Evolutionary conservation across 1,140 invertebrate species (phyloP).

Genomic region (Mycetomoellerius zeteki): DNA sequence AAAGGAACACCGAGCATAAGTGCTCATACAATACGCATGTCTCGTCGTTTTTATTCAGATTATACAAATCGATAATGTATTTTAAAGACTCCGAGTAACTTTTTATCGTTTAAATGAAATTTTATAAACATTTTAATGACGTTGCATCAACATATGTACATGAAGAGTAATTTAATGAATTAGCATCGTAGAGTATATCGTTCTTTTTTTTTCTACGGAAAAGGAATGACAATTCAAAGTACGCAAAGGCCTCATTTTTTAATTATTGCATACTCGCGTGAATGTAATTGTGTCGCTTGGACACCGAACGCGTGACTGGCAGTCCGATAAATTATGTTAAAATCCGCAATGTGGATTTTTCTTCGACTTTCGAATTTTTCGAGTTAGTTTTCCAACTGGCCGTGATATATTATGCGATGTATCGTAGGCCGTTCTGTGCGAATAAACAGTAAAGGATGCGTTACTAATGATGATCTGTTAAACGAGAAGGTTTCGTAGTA

Average conservation of each 20-base stretch:
- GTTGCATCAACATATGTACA: constrained; percentile 47
- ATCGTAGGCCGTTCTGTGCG: neutral
- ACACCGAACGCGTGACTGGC: constrained; percentile 42
- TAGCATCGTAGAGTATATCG: constrained; percentile 45
- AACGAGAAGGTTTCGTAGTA: constrained; percentile 40
- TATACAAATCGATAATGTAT: constrained; percentile 27
- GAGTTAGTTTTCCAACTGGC: constrained; percentile 15
- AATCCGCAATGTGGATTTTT: constrained; percentile 19
- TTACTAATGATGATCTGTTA: constrained; percentile 45
- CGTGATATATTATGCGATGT: constrained; percentile 3
- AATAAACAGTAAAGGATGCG: constrained; percentile 24
- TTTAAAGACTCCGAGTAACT: constrained; percentile 43
- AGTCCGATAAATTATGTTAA: constrained; percentile 5
- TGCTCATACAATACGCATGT: constrained; percentile 27
- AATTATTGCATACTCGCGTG: constrained; percentile 17
- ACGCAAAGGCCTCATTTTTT: constrained; percentile 46
- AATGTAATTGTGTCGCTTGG: constrained; percentile 45
- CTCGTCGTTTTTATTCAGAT: constrained; percentile 42
- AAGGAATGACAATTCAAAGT: constrained; percentile 26
- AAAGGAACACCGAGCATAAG: neutral
- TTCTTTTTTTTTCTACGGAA: constrained; percentile 31
- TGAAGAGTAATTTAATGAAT: constrained; percentile 61
- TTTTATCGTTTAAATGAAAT: constrained; percentile 56
- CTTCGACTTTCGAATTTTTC: constrained; percentile 22
- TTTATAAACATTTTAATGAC: constrained; percentile 60